Evolutionary conservation across 2,797 vertebrate genomes (phyloP).

Genomic region (Pyrrhura leucotis): DNA sequence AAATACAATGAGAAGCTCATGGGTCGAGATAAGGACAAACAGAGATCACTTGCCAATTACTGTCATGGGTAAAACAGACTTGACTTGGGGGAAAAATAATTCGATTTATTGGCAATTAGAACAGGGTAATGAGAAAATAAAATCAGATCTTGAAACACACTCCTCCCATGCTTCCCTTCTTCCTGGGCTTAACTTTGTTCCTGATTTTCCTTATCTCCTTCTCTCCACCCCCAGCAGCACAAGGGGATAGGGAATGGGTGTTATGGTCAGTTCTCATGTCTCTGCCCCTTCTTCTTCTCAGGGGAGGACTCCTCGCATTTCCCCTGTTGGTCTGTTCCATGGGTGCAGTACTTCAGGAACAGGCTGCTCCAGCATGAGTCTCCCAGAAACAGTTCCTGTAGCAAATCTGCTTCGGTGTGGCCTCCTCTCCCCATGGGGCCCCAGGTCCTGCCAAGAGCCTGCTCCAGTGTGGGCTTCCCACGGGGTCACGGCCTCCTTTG

Average conservation of each 20-base stretch:
- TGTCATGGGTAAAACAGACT: not conserved
- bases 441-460: not conserved
- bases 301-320: not conserved
- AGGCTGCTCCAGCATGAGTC: not conserved
- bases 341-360: not conserved
- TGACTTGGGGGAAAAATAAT: not conserved
- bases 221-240: not conserved
- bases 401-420: not conserved
- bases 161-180: not conserved
- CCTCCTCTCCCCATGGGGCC: not conserved
- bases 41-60: not conserved
- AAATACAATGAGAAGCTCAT: not conserved
- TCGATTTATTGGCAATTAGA: not conserved
- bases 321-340: not conserved
- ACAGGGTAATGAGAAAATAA: not conserved
- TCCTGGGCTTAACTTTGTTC: too few species aligned
- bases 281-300: not conserved
- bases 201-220: not conserved
- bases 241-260: not conserved
- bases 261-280: not conserved
- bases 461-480: not conserved
- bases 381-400: not conserved
- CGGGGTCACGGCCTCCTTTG: not conserved
- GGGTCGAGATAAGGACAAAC: not conserved
- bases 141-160: not conserved